These are phyloP conservation scores for Philereme vetulata DNA, from an alignment of 2,888 invertebrate species.

Conservation along the genomic window DNA sequence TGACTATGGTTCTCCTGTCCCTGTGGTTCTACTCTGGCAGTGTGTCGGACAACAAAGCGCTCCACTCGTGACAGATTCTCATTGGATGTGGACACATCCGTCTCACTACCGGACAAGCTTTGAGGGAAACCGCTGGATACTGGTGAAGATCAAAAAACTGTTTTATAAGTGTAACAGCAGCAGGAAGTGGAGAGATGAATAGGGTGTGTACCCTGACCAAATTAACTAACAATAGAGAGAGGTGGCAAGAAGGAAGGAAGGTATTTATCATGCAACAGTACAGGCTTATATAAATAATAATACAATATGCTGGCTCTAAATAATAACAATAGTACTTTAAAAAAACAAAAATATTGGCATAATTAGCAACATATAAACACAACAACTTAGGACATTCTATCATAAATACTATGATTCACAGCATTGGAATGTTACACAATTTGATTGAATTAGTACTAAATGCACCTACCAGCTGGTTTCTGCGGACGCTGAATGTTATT, in stretches of 20 bases:
- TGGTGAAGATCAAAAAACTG: constrained; percentile 39
- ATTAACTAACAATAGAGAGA: no score
- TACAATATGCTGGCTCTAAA: no score
- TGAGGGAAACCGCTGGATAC: constrained; percentile 86
- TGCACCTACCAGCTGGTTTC: constrained; percentile 79
- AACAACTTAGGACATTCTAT: constrained; percentile 3
- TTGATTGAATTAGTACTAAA: constrained; percentile 25
- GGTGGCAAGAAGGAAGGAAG: no score
- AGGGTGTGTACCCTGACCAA: no score
- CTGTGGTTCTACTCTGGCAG: constrained; percentile 94
- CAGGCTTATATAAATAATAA: no score
- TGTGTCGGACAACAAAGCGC: constrained; percentile 91
- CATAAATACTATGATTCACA: constrained; percentile 53
- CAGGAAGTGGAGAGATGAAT: no score
- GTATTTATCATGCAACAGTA: no score
- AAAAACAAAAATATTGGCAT: no score
- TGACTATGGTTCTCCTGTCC: constrained; percentile 91
- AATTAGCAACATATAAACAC: no score
- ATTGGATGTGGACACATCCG: constrained; percentile 94
- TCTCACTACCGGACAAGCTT: constrained; percentile 94
- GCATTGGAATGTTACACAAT: constrained; percentile 48
- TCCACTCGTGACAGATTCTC: constrained; percentile 95
- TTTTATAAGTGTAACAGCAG: neutral
- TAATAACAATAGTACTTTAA: no score
- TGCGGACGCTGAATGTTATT: constrained; percentile 84